Percentiles rank a stretch among this genome's conserved stretches.
Evolutionary conservation across 2,888 invertebrate genomes (phyloP).

Genomic region (Tanypteryx hageni): DNA sequence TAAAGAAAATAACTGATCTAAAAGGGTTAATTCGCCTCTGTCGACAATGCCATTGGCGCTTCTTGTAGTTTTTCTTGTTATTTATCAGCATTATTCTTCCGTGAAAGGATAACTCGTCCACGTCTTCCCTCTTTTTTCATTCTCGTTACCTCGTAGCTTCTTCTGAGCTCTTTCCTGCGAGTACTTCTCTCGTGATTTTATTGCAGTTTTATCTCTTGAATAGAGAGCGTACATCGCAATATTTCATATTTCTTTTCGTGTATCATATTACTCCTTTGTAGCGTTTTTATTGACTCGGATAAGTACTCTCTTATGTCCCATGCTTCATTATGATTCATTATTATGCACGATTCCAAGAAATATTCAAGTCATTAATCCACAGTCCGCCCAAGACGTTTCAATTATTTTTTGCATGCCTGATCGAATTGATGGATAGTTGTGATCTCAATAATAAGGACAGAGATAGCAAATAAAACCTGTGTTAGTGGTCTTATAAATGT

Average conservation of each 20-base stretch:
- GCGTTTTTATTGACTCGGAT: background rate
- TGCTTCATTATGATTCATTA: slow-evolving; percentile 22
- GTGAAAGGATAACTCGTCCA: background rate
- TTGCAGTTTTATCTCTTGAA: slow-evolving; percentile 5
- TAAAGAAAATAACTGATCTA: too few species aligned
- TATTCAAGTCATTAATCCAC: slow-evolving; percentile 8
- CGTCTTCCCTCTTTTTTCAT: background rate
- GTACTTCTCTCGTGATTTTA: background rate
- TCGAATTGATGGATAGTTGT: background rate
- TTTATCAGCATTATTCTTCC: background rate
- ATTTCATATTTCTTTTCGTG: background rate
- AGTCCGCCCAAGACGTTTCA: background rate
- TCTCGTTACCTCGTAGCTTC: background rate
- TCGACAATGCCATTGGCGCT: background rate
- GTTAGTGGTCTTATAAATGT: too few species aligned
- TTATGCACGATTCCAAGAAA: background rate
- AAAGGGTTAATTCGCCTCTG: background rate
- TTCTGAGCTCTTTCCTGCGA: background rate
- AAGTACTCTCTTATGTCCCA: background rate
- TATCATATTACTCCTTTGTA: background rate
- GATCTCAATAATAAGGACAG: background rate
- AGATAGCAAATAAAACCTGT: too few species aligned
- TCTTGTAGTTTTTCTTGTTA: background rate
- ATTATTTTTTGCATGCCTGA: background rate
- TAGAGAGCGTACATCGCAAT: background rate